Evolutionary conservation across 2,797 vertebrate species (phyloP), one percentile per base, ranked within the genome.

Genomic region (Tamandua tetradactyla): DNA sequence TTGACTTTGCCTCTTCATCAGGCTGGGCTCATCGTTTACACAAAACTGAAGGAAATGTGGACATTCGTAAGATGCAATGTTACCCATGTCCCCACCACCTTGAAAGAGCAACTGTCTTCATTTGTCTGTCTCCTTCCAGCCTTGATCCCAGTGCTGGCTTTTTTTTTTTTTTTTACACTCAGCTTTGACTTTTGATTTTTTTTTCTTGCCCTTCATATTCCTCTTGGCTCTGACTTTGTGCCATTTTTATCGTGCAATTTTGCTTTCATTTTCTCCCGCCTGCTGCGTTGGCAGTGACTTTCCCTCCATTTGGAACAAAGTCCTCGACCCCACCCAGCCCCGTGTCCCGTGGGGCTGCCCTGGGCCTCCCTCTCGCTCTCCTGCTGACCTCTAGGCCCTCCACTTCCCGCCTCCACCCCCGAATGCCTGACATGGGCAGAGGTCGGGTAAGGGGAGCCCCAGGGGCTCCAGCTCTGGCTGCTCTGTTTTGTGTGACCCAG

Each of bases 241-340:
- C 97, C 95, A 49, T 95, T 95, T 95, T 95, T 95, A 92, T 95
- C 92, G 2, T 87, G 85, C 87, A 52, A 40, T 52, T 89, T 92
- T 86, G 78, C 96, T 96, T 97, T 97, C 94, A 96, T 96, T 96
- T 93, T 92, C 93, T 94, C 69, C 88, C 4, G 75, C 96, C 95
- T 93, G 96, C 95, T 78, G 93, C 5, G 87, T 69, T 83, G 95
- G 93, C 95, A 94, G 96, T 90, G 71, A 76, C 94, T 74, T 96
- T 91, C 94, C 75, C 40, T 94, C 71, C 92, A 35, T 95, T 86
- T 93, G 93, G 96, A 96, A 95, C 97, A 96, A 97, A 97, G 97
- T 97, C 95, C 96, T 87, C 83, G 72, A 32, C 96, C 87, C 91
- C 83, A 91, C 94, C 95, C 93, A 93, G 93, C 57, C 74, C 3